Conservation (phyloP, 2,888 invertebrate species). For the Antitype chi region DNA sequence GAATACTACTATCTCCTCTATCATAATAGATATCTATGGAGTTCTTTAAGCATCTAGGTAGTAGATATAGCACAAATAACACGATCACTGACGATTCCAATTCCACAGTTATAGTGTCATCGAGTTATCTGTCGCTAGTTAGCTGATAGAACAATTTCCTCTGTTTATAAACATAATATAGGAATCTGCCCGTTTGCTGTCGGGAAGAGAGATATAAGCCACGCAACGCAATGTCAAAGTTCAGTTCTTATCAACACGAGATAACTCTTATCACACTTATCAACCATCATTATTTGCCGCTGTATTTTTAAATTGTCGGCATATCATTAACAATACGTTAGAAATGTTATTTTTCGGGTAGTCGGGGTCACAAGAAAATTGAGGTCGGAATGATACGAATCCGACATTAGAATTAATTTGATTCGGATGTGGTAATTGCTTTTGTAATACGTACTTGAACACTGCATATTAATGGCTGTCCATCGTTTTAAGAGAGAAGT, state of each 20-base stretch:
- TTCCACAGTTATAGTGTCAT: slow-evolving; percentile 30
- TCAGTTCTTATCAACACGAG: slow-evolving; percentile 63
- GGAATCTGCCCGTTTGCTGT: slow-evolving; percentile 66
- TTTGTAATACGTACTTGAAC: slow-evolving; percentile 23
- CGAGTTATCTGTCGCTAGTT: slow-evolving; percentile 37
- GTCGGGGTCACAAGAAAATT: slow-evolving; percentile 30
- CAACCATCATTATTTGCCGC: slow-evolving; percentile 46
- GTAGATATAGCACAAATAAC: slow-evolving; percentile 14
- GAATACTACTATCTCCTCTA: background rate
- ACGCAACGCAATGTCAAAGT: slow-evolving; percentile 75
- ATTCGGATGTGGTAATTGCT: slow-evolving; percentile 16
- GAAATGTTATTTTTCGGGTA: slow-evolving; percentile 43
- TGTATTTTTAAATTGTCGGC: slow-evolving; percentile 42
- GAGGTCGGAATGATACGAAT: slow-evolving; percentile 31
- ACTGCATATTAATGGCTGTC: background rate
- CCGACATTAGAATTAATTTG: slow-evolving; percentile 28
- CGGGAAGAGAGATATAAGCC: slow-evolving; percentile 74
- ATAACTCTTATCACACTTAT: slow-evolving; percentile 63
- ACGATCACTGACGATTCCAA: slow-evolving; percentile 11
- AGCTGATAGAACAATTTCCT: slow-evolving; percentile 51
- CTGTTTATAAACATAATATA: slow-evolving; percentile 50
- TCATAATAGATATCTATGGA: background rate
- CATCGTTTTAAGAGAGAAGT: no score
- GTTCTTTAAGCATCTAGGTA: background rate
- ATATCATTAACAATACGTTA: slow-evolving; percentile 41